A percentile compares a stretch with the other conserved stretches of the same genome.
Evolutionary conservation across 2,113 vertebrate species (phyloP).

Genomic region (Platysteira castanea): DNA sequence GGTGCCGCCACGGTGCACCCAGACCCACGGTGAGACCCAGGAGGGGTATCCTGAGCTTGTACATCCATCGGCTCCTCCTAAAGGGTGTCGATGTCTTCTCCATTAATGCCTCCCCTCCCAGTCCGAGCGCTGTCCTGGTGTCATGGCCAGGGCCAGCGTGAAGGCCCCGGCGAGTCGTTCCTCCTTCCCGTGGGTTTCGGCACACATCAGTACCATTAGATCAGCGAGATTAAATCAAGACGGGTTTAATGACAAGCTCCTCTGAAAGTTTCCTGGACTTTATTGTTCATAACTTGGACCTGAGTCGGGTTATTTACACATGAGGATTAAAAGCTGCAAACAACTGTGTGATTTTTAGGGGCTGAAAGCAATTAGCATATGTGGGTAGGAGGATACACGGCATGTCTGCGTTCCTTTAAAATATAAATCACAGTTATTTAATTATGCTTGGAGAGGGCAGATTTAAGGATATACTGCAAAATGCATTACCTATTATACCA

Average conservation of each 20-base stretch:
- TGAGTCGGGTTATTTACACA: constrained; percentile 26
- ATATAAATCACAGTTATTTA: constrained; percentile 66
- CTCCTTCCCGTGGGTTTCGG: not conserved
- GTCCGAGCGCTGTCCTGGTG: rapidly evolving
- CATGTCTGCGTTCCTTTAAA: constrained; percentile 59
- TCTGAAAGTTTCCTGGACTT: constrained; percentile 49
- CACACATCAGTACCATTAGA: not conserved
- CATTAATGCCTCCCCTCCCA: not conserved
- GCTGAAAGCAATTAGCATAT: constrained; percentile 59
- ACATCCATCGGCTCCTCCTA: not conserved
- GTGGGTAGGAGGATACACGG: constrained; percentile 46
- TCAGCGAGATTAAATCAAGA: not conserved
- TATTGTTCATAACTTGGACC: constrained; percentile 29
- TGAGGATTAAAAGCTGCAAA: constrained; percentile 41
- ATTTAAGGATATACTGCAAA: constrained; percentile 70
- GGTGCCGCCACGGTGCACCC: rapidly evolving
- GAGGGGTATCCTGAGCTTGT: not conserved
- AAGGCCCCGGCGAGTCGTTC: not conserved
- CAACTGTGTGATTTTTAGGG: constrained; percentile 51
- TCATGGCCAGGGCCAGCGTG: rapidly evolving
- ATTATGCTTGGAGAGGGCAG: constrained; percentile 64
- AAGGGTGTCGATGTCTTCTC: not conserved
- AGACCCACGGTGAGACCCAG: rapidly evolving
- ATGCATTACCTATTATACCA: constrained; percentile 65
- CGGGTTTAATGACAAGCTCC: not conserved